Evolutionary conservation across 1,140 invertebrate genomes (phyloP).

Genomic region (Bombus superbus): DNA sequence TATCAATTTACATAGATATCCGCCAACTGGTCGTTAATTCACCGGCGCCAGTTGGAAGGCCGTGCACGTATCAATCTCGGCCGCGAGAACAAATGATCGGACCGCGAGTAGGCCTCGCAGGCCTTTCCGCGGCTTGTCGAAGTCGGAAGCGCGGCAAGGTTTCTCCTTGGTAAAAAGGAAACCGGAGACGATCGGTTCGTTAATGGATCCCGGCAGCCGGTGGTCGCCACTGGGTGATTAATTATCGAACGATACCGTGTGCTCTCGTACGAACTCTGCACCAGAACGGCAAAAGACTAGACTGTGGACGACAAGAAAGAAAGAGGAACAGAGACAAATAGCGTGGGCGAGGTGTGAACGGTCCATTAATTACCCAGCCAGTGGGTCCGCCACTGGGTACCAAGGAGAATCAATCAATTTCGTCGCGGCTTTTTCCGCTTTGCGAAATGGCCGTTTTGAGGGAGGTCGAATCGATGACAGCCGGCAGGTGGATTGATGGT

Average conservation of each 20-base stretch:
- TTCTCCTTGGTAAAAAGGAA: constrained; percentile 23
- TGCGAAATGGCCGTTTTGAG: constrained; percentile 17
- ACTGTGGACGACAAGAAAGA: neutral
- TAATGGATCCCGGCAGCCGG: constrained; percentile 59
- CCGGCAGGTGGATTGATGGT: constrained; percentile 8
- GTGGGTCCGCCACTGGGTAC: constrained; percentile 12
- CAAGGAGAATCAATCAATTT: constrained; percentile 45
- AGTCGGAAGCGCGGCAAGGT: constrained; percentile 24
- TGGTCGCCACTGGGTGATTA: constrained; percentile 67
- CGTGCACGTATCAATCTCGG: neutral
- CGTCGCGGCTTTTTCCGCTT: constrained; percentile 3
- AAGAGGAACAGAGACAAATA: constrained; percentile 49
- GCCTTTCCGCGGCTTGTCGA: neutral
- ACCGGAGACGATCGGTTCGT: constrained; percentile 58
- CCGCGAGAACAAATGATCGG: constrained; percentile 25
- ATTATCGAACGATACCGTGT: constrained; percentile 55
- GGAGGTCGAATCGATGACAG: neutral
- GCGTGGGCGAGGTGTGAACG: constrained; percentile 71
- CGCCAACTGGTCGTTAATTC: too few relatives aligned
- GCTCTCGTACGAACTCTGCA: constrained; percentile 4
- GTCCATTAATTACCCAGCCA: constrained; percentile 69
- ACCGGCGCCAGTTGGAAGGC: too few relatives aligned
- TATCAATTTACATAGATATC: neutral
- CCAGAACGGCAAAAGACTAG: neutral
- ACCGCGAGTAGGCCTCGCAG: neutral